Conservation (phyloP, 1,140 invertebrate species). For the Habropoda laboriosa region DNA sequence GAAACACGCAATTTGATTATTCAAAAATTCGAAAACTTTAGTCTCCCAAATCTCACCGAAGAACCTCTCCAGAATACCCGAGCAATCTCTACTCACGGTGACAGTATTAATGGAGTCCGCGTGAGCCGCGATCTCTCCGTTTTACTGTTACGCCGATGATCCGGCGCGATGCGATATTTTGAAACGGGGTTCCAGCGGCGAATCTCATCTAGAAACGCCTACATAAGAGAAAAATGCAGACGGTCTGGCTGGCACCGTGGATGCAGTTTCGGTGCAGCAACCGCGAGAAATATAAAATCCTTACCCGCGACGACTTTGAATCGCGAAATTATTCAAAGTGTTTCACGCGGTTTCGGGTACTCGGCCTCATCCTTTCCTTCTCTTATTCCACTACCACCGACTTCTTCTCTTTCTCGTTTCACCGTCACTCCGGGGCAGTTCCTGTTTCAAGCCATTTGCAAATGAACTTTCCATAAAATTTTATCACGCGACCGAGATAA, state of each 20-base stretch:
- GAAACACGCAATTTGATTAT: neutral
- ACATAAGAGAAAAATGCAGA: slow-evolving; percentile 63
- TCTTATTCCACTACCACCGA: slow-evolving; percentile 2
- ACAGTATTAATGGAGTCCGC: neutral
- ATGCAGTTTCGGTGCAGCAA: slow-evolving; percentile 74
- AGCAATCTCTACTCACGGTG: neutral
- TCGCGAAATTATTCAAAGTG: slow-evolving; percentile 80
- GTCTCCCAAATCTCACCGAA: neutral
- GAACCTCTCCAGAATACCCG: neutral
- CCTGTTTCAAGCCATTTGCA: slow-evolving; percentile 51
- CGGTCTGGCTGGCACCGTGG: slow-evolving; percentile 77
- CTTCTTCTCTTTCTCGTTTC: slow-evolving; percentile 47
- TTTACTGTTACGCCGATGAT: slow-evolving; percentile 32
- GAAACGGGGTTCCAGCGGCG: slow-evolving; percentile 13
- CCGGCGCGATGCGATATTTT: slow-evolving; percentile 15
- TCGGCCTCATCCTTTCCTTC: slow-evolving; percentile 26
- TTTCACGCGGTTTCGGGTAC: slow-evolving; percentile 75
- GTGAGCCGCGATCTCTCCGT: neutral
- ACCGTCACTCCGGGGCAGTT: slow-evolving; percentile 41
- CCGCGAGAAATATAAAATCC: slow-evolving; percentile 79
- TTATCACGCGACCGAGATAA: slow-evolving; percentile 47
- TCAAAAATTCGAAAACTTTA: neutral
- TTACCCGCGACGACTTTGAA: slow-evolving; percentile 76
- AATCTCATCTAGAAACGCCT: slow-evolving; percentile 43
- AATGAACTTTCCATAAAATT: slow-evolving; percentile 65